These are phyloP conservation scores for Augochlorella aurata DNA, from an alignment of 2,888 invertebrate species.

Conservation along the genomic window DNA sequence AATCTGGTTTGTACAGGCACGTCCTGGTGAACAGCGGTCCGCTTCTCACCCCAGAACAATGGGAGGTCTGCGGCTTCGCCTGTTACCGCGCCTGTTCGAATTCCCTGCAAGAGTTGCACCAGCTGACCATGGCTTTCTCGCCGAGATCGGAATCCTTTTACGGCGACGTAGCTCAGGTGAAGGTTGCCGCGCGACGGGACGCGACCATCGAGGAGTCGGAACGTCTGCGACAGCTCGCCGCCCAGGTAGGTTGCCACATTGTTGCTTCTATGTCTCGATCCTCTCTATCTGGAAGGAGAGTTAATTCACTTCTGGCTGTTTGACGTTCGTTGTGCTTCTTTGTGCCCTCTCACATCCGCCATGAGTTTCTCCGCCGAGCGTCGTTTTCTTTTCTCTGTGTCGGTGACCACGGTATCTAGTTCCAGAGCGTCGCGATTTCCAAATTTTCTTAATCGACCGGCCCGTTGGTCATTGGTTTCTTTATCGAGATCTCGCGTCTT, in stretches of 20 bases:
- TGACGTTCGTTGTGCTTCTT: constrained; percentile 65
- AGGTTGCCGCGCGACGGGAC: constrained; percentile 95
- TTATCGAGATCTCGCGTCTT: neutral
- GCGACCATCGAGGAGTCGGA: constrained; percentile 92
- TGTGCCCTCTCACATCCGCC: constrained; percentile 54
- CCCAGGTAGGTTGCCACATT: constrained; percentile 84
- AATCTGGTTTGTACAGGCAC: constrained; percentile 83
- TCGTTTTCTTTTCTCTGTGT: constrained; percentile 8
- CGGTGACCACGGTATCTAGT: neutral
- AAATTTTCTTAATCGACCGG: neutral
- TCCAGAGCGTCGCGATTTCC: neutral
- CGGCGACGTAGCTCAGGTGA: constrained; percentile 95
- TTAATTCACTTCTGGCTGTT: constrained; percentile 54
- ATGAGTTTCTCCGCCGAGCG: constrained; percentile 39
- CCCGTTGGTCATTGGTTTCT: neutral
- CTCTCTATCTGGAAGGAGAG: constrained; percentile 22
- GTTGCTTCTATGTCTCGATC: neutral
- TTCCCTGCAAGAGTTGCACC: constrained; percentile 93
- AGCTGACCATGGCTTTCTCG: constrained; percentile 94
- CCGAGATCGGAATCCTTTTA: constrained; percentile 97
- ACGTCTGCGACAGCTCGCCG: constrained; percentile 92
- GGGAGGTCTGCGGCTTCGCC: constrained; percentile 92
- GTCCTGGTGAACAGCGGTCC: constrained; percentile 92
- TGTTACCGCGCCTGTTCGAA: constrained; percentile 92
- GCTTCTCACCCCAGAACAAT: constrained; percentile 91